Conservation (phyloP, 2,797 vertebrate species). For the Spinus pinus region DNA sequence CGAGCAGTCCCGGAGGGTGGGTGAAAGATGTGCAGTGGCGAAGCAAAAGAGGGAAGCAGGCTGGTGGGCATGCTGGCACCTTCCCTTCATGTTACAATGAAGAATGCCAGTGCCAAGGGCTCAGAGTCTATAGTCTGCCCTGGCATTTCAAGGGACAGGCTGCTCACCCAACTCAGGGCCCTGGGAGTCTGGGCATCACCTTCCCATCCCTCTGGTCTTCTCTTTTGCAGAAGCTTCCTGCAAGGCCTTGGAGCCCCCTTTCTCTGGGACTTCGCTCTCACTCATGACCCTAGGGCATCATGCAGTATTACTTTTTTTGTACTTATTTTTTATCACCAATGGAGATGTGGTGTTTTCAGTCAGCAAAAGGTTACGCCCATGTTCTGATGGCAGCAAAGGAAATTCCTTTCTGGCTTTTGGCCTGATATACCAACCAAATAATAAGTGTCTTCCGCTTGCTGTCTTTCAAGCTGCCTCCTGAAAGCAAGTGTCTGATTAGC, state of each 20-base stretch:
- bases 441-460: background rate
- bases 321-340: background rate
- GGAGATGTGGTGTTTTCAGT: background rate
- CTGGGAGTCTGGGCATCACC: background rate
- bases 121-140: background rate
- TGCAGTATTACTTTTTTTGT: background rate
- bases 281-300: background rate
- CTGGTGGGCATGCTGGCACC: background rate
- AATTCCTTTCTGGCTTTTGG: background rate
- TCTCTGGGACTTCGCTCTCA: background rate
- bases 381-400: background rate
- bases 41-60: background rate
- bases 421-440: background rate
- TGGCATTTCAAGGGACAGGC: fast-evolving
- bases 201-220: background rate
- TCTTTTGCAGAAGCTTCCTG: background rate
- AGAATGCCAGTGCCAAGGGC: background rate
- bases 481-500: background rate
- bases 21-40: fast-evolving
- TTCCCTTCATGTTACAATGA: background rate
- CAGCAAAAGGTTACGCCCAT: background rate
- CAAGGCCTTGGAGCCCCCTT: background rate
- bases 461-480: background rate
- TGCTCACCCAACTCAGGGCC: background rate
- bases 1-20: fast-evolving